These are phyloP conservation scores for Stegastes partitus DNA, from an alignment of 2,113 vertebrate species.

Conservation along the genomic window DNA sequence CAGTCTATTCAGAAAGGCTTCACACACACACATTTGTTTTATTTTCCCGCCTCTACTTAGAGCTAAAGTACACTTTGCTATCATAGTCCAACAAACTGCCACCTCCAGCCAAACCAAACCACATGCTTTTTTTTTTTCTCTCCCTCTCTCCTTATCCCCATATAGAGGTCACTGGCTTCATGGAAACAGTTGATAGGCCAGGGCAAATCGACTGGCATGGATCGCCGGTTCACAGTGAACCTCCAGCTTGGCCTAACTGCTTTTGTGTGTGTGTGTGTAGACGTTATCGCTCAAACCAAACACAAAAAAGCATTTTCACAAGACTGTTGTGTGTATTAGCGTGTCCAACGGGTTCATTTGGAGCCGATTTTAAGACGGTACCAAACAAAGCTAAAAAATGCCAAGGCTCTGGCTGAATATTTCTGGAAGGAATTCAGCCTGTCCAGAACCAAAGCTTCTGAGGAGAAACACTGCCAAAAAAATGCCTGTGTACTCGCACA, in stretches of 20 bases:
- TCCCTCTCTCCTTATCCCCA: slow-evolving; percentile 51
- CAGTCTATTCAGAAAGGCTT: slow-evolving; percentile 6
- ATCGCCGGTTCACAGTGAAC: slow-evolving; percentile 75
- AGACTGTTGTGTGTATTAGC: slow-evolving; percentile 20
- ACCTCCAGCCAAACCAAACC: slow-evolving; percentile 18
- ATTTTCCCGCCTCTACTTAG: slow-evolving; percentile 26
- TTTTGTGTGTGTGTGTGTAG: slow-evolving; percentile 58
- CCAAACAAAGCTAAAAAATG: slow-evolving; percentile 38
- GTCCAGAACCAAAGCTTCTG: slow-evolving; percentile 37
- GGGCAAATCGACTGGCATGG: slow-evolving; percentile 78
- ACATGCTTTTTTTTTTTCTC: not conserved
- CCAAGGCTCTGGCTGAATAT: slow-evolving; percentile 34
- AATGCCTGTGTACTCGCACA: slow-evolving; percentile 51
- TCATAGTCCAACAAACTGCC: slow-evolving; percentile 29
- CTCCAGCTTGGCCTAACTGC: slow-evolving; percentile 74
- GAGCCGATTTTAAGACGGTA: not conserved
- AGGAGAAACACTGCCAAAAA: slow-evolving; percentile 49
- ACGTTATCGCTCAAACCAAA: slow-evolving; percentile 68
- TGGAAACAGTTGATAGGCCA: slow-evolving; percentile 78
- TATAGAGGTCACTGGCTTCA: slow-evolving; percentile 72
- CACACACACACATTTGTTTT: slow-evolving; percentile 20
- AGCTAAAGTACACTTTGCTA: slow-evolving; percentile 50
- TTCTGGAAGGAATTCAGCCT: slow-evolving; percentile 45
- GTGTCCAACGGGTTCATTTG: slow-evolving; percentile 4
- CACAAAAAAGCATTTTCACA: slow-evolving; percentile 64